Evolutionary conservation across 2,113 vertebrate genomes (phyloP).

Genomic region (Ptilonorhynchus violaceus): DNA sequence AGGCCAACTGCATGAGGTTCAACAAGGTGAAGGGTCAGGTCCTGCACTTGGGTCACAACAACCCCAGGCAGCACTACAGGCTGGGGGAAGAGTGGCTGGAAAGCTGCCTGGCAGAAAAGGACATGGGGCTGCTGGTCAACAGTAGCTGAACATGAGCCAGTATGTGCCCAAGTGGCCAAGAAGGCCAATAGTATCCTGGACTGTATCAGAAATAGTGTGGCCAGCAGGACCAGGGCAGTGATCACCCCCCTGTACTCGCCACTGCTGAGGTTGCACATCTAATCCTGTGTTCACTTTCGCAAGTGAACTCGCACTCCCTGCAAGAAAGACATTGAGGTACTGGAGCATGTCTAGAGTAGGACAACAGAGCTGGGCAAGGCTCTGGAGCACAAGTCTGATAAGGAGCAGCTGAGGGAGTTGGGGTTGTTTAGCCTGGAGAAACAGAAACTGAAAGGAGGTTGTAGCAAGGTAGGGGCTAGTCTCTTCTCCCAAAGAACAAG

Average conservation of each 20-base stretch:
- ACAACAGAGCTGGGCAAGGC: neutral
- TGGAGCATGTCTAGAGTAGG: neutral
- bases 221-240: neutral
- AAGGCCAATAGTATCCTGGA: neutral
- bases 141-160: neutral
- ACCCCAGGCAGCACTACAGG: accelerated
- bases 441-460: neutral
- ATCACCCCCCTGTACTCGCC: neutral
- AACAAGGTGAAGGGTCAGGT: accelerated
- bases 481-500: neutral
- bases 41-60: neutral
- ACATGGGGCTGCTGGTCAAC: neutral
- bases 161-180: neutral
- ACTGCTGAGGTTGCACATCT: neutral
- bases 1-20: neutral
- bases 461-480: neutral
- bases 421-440: neutral
- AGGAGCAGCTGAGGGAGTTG: neutral
- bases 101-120: neutral
- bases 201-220: neutral
- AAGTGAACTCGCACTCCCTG: too few species aligned
- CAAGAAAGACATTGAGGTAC: neutral
- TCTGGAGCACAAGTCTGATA: neutral
- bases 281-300: neutral
- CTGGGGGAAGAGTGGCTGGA: neutral